These are phyloP conservation scores for Luscinia megarhynchos DNA, from an alignment of 2,797 vertebrate genomes.

Conservation along the genomic window DNA sequence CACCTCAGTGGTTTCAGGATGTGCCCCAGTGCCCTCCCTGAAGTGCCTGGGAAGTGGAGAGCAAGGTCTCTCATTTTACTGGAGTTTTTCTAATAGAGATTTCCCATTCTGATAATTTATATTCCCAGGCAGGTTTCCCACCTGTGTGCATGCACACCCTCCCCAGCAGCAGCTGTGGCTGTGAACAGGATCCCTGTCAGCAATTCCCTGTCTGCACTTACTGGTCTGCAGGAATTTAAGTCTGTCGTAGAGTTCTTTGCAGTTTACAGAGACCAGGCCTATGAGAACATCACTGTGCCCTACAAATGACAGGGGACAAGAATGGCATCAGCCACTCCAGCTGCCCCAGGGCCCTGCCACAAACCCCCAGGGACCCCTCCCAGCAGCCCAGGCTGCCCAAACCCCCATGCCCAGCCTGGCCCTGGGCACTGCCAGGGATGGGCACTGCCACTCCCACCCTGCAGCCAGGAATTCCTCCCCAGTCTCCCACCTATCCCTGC, in stretches of 20 bases:
- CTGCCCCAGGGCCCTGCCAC: background rate
- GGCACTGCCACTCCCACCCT: background rate
- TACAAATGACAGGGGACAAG: slow-evolving; percentile 59
- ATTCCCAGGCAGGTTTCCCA: no score
- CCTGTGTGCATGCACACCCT: no score
- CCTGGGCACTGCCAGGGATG: background rate
- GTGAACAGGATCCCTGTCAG: background rate
- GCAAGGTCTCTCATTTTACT: no score
- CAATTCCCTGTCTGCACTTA: slow-evolving; percentile 71
- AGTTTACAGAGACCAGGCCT: background rate
- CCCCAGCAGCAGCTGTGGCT: no score
- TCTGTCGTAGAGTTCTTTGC: slow-evolving; percentile 78
- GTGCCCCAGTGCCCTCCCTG: no score
- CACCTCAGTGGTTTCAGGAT: no score
- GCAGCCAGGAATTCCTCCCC: background rate
- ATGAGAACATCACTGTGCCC: slow-evolving; percentile 95
- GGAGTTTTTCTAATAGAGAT: no score
- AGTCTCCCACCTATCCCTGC: background rate
- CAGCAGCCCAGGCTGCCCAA: background rate
- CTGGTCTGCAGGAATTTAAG: slow-evolving; percentile 91
- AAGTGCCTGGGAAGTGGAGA: no score
- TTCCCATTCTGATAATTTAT: no score
- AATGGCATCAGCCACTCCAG: background rate
- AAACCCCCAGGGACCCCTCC: background rate
- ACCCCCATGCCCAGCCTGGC: background rate